Evolutionary conservation across 2,888 invertebrate genomes (phyloP), one percentile per base, ranked within the genome.

Genomic region (Formica aserva): DNA sequence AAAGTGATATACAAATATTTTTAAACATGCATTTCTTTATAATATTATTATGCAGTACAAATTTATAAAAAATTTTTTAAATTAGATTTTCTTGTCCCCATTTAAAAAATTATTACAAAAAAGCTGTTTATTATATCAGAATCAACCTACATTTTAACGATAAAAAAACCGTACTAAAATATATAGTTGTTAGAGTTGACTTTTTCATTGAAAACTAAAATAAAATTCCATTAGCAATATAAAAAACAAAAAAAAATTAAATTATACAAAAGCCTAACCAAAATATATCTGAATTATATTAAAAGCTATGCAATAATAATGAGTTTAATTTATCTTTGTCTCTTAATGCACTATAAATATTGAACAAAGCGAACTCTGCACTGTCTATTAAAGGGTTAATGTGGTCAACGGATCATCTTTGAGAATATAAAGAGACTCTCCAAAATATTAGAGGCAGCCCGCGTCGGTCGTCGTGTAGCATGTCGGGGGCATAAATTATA

Each of bases 401-500:
- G 45, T 72, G 72, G 57, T 57, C 69, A 57, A 60, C 78, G 72
- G 41, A 57, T 78, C 41, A 45, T 78, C 78, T 78, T 71, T 71
- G 71, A 78, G 78, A 26, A 71, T 78, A 60, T 71, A 78, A 71
- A 78, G 72, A 71, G 77, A 57, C 76, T 60, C 62, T 63, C 63
- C 81, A 52, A 81, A 81, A 75, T 63, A 76, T 81, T 76, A 81
- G 38, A 77, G 78, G 45, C 45, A 71, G 57, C 41, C 55, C 71
- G 65, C 65, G 55, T 29, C 67, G 67, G 67, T 67, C 57, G 57
- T 45, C 69, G 77, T 57, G 41, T 15, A 57, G 71, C 71, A 71
- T 69, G 71, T 69, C 81, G 85, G 67, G 55, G 57, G 77, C 62
- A 71, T 82, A 82, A 86, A 71, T 63, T 74, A 75, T 63, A 75